Conservation (phyloP, 2,888 invertebrate genomes). For the Drosophila helvetica region DNA sequence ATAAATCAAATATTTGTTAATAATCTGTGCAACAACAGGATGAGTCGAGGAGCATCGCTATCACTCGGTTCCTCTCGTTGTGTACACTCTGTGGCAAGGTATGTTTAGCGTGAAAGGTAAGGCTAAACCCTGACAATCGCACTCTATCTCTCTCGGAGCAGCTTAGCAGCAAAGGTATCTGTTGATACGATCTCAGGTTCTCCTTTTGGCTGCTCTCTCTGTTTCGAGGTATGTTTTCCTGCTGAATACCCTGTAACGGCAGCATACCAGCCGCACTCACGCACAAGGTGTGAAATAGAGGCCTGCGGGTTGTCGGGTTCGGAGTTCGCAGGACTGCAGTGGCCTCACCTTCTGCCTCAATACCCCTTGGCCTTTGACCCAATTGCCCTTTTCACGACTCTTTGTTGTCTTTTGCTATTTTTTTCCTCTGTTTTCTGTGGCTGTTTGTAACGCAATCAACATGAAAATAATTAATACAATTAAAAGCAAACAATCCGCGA, state of each 20-base stretch:
- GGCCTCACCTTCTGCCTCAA: not conserved
- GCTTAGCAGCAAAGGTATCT: too few relatives aligned
- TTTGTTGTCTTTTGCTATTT: not conserved
- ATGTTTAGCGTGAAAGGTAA: not conserved
- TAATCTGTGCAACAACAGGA: conserved; percentile 25
- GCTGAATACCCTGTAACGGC: too few relatives aligned
- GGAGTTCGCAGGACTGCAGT: not conserved
- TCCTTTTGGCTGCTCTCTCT: not conserved
- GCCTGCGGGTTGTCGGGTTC: not conserved
- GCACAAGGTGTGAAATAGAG: not conserved
- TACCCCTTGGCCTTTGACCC: conserved; percentile 17
- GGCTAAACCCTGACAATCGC: not conserved
- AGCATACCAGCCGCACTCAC: too few relatives aligned
- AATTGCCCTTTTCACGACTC: conserved; percentile 31
- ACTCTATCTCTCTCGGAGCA: too few relatives aligned
- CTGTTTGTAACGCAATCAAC: conserved; percentile 65
- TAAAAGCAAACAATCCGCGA: conserved; percentile 53
- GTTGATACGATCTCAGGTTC: too few relatives aligned
- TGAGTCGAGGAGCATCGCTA: not conserved
- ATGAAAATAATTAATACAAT: conserved; percentile 70
- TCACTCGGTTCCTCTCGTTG: not conserved
- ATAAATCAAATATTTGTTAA: conserved; percentile 67
- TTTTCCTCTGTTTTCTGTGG: conserved; percentile 24
- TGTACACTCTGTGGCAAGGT: not conserved
- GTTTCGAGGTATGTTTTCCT: not conserved